Evolutionary conservation across 2,113 vertebrate species (phyloP).

Genomic region (Xenus cinereus): DNA sequence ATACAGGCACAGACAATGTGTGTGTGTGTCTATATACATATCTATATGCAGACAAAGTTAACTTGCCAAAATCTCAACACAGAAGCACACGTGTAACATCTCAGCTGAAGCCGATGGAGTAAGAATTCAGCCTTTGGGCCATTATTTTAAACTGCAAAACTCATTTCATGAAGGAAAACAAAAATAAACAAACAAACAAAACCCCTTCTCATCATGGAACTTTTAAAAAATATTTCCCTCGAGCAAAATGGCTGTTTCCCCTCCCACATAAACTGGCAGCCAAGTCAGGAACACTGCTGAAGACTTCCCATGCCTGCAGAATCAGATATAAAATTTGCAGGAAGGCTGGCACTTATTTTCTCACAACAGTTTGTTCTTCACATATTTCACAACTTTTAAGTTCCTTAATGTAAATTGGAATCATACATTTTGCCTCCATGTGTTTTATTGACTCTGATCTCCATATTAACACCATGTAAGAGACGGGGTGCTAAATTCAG

Average conservation of each 20-base stretch:
- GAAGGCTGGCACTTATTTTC: constrained; percentile 72
- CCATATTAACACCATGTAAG: constrained; percentile 26
- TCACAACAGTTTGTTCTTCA: constrained; percentile 72
- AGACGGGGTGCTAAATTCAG: not conserved
- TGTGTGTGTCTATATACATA: not conserved
- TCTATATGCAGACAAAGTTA: not conserved
- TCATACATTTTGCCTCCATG: constrained; percentile 63
- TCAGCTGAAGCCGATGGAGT: not conserved
- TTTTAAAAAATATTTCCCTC: constrained; percentile 60
- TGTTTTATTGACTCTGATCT: constrained; percentile 67
- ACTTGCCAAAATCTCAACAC: not conserved
- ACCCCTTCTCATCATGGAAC: constrained; percentile 55
- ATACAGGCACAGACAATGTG: not conserved
- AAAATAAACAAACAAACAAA: constrained; percentile 62
- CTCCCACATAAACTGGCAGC: constrained; percentile 71
- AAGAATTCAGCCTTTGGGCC: constrained; percentile 44
- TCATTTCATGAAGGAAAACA: constrained; percentile 39
- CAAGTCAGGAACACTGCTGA: constrained; percentile 68
- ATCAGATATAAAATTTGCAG: constrained; percentile 67
- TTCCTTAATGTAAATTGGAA: constrained; percentile 68
- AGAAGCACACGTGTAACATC: not conserved
- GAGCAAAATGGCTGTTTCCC: constrained; percentile 70
- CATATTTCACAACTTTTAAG: constrained; percentile 73
- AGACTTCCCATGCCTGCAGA: constrained; percentile 64
- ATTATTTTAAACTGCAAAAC: constrained; percentile 33